Evolutionary conservation across 1,140 invertebrate genomes (phyloP).

Genomic region (Pogonomyrmex californicus): DNA sequence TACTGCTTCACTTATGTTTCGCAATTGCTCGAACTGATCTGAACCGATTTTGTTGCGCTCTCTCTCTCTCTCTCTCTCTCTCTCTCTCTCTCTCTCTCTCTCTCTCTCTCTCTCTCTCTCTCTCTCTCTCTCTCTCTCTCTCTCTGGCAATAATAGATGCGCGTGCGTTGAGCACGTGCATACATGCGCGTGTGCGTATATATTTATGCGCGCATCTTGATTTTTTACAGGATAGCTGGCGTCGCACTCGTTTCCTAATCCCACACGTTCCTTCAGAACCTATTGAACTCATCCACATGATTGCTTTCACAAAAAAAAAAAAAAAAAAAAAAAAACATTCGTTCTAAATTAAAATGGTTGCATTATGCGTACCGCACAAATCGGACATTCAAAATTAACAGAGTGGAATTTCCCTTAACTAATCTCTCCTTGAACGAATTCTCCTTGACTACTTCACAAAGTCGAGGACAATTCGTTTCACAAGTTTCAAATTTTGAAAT

Average conservation of each 20-base stretch:
- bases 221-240: conserved; percentile 86
- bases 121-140: too few relatives aligned
- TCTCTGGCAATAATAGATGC: conserved; percentile 17
- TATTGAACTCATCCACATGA: conserved; percentile 37
- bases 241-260: conserved; percentile 84
- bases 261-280: conserved; percentile 53
- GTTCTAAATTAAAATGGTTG: conserved; percentile 30
- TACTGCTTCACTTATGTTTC: conserved; percentile 23
- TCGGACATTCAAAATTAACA: not conserved
- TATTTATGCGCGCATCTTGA: conserved; percentile 72
- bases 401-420: not conserved
- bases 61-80: too few relatives aligned
- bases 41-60: not conserved
- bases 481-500: not conserved
- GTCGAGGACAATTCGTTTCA: conserved; percentile 41
- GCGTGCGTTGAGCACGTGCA: conserved; percentile 9
- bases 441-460: conserved; percentile 1
- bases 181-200: conserved; percentile 6
- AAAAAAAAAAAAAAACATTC: not conserved
- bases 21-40: not conserved
- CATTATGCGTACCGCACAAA: not conserved
- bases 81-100: too few relatives aligned
- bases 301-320: conserved; percentile 42
- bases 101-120: too few relatives aligned
- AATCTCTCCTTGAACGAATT: conserved; percentile 31